Percentiles rank a stretch among this genome's conserved stretches.
Conservation (phyloP, 2,113 vertebrate species). For the Phyllopteryx taeniolatus region DNA sequence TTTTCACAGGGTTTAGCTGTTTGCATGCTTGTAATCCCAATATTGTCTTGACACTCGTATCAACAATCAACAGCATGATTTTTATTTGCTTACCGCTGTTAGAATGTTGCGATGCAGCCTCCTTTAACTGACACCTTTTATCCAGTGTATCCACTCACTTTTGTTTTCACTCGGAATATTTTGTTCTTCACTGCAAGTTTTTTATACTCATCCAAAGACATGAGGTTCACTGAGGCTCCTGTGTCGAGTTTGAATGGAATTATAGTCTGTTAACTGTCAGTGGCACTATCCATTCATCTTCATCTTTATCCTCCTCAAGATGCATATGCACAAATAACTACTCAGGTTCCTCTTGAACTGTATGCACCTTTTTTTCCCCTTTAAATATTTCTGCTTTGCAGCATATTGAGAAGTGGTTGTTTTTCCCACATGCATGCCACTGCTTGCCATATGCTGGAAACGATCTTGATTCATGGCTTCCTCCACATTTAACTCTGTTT, state of each 20-base stretch:
- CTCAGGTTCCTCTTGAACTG: no score
- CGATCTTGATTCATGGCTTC: no score
- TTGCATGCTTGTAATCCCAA: background rate
- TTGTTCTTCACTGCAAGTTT: background rate
- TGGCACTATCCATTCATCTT: background rate
- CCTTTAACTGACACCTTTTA: conserved; percentile 13
- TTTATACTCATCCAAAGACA: background rate
- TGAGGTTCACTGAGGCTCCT: background rate
- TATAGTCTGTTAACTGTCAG: background rate
- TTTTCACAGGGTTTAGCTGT: background rate
- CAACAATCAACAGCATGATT: conserved; percentile 14
- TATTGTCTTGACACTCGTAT: background rate
- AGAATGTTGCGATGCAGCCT: conserved; percentile 9
- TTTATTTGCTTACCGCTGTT: conserved; percentile 5
- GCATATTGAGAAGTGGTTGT: no score
- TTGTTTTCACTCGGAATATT: background rate
- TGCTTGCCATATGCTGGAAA: no score
- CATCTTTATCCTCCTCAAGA: background rate
- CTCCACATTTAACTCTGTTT: no score
- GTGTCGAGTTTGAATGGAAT: background rate
- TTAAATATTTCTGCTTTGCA: no score
- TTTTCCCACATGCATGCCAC: no score
- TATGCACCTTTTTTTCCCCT: no score
- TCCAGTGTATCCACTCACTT: conserved; percentile 3
- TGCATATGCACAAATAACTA: no score